Base-by-base conservation (phyloP, 2,113 vertebrate genomes). In the Crotophaga sulcirostris region DNA sequence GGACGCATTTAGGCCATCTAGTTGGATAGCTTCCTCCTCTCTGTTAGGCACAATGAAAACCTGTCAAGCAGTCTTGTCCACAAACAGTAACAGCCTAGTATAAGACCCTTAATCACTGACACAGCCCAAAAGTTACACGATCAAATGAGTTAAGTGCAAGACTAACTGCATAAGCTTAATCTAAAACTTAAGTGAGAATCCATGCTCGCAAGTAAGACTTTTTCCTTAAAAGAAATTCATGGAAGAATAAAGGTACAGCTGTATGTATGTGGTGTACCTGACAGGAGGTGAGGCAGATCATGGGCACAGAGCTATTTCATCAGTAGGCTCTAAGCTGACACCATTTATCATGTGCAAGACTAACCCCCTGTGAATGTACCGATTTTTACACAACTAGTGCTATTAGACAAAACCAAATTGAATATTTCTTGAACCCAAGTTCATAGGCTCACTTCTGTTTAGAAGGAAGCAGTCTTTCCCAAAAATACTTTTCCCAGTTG, bases 11-110 rank as follows among this genome's bases (percentile, higher is more conserved):
- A 99, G 97, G 38, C 99, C 99, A 52, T 99, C 99, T 84, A 99
- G 94, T 58, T 99, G 99, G 94, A 99, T 99, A 67, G 99, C 99
- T 97, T 99, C 99, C 94, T 99, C 99, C 94, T 99, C 99, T 95
- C 99, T 99, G 94, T 60, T 70, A 77, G 78, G n/a, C n/a, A 86
- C 6, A 94, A 69, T 1, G 4, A 74, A 81, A 96, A 67, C 5
- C 4, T 14, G 13, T 90, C 26, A 95, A 74, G 7, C 6, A 63
- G 11, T 42, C 64, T 63, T 44, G 6, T 24, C 44, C 24, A 56
- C 31, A 25, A 44, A 42, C 3, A 44, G 14, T 16, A 40, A 38
- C 1, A 42, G 9, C 51, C 28, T 29, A 51, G 6, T 29, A 3
- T 16, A 60, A 63, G 15, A 56, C 3, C 16, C 15, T 69, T 36